Conservation (phyloP, 64 coral and sea anemone genomes). For the Catalaphyllia jardinei region DNA sequence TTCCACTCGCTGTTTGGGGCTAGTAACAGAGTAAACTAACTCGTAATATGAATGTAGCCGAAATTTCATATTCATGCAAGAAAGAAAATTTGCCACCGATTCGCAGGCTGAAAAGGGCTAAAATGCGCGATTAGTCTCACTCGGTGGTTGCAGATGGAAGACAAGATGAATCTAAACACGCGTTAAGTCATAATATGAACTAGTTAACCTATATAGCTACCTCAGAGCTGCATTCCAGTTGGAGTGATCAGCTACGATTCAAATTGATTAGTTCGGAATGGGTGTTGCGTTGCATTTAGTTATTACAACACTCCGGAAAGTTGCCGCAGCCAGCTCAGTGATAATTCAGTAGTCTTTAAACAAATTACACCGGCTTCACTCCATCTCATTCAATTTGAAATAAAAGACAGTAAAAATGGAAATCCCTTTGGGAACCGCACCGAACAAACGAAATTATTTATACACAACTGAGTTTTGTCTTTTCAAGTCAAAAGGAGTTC, state of each 20-base stretch:
- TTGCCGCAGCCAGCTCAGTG: background rate
- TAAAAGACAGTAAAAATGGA: background rate
- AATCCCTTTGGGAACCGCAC: background rate
- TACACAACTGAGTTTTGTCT: background rate
- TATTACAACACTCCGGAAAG: background rate
- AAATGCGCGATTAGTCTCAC: background rate
- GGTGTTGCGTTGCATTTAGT: background rate
- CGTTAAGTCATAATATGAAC: background rate
- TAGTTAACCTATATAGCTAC: background rate
- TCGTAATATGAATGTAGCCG: no score
- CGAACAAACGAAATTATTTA: background rate
- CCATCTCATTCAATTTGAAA: background rate
- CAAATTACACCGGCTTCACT: background rate
- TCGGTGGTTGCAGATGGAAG: background rate
- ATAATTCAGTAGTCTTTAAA: background rate
- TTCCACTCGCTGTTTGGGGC: no score
- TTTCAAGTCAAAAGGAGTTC: background rate
- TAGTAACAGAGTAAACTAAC: no score
- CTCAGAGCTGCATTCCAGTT: background rate
- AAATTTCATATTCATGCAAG: background rate
- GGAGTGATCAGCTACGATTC: background rate
- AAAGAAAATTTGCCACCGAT: background rate
- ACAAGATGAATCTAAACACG: background rate
- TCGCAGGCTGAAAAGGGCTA: background rate
- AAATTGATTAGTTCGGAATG: background rate